Evolutionary conservation across 2,797 vertebrate genomes (phyloP), one percentile per base, ranked within the genome.

Genomic region (Heliangelus exortis): DNA sequence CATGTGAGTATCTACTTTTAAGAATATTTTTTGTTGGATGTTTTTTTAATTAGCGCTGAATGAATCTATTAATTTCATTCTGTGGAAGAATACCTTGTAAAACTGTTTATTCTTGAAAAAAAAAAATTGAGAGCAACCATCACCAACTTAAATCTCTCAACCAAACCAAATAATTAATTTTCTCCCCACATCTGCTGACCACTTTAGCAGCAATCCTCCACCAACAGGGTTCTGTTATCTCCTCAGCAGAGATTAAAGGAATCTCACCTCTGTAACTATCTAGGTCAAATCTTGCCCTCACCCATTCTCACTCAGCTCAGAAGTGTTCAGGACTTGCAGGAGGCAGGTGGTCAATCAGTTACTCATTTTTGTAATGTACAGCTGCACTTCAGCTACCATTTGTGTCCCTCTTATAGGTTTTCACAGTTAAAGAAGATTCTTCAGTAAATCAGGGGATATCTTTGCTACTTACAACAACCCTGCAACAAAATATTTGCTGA

Each of bases 201-300:
- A 18, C 3, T 45, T 62, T 4, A 72, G 51, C 22, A 77, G 31
- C 54, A 87, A 76, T 34, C 36, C 45, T 74, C 73, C 66, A 71
- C 34, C 19, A 41, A 57, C 36, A 54, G 67, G 34, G 53, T 0
- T 63, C 25, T 53, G 23, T 83, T 83, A 75, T 63, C 36, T 73
- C 31, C 21, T 48, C 75, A 66, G 36, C 57, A 57, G 43, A 87
- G 62, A 89, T 68, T 78, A 91, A 79, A 85, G 12, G 29, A 34
- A 85, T 75, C 43, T 72, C 61, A 48, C 45, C 28, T 87, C 74
- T 68, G 33, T 58, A 71, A 83, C 20, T 86, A 84, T 81, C 39
- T 79, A 62, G 71, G 84, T 90, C 86, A 96, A 90, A 80, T 47
- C 84, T 7, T 90, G 76, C 43, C 55, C 69, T 88, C 9, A 10